Conservation (phyloP, 2,888 invertebrate species). For the Erebia aethiops region DNA sequence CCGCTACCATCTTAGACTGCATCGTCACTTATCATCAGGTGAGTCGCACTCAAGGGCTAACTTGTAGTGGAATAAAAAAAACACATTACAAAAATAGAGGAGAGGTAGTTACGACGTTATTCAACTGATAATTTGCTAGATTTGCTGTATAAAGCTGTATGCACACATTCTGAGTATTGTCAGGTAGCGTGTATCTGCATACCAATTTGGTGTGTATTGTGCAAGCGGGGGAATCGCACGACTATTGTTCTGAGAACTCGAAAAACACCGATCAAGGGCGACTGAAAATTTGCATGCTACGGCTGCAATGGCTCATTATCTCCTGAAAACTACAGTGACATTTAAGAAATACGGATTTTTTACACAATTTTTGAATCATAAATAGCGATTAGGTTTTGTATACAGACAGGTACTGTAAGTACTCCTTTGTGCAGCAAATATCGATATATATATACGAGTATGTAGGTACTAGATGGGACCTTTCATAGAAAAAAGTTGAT, state of each 20-base stretch:
- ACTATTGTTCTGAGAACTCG: constrained; percentile 55
- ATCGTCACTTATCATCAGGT: too few relatives aligned
- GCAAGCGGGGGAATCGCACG: constrained; percentile 54
- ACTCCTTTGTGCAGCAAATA: too few relatives aligned
- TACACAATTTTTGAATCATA: background rate
- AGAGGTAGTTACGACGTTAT: background rate
- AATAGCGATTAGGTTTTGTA: background rate
- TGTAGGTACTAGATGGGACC: too few relatives aligned
- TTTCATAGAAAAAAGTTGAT: too few relatives aligned
- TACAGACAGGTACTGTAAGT: too few relatives aligned
- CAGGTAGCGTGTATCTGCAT: constrained; percentile 52
- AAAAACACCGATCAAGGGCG: constrained; percentile 9
- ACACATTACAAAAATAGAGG: too few relatives aligned
- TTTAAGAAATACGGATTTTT: background rate
- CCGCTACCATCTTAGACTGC: too few relatives aligned
- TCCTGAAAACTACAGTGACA: background rate
- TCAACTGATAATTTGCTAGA: background rate
- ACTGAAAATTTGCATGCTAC: background rate
- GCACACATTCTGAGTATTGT: constrained; percentile 34
- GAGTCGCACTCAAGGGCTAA: too few relatives aligned
- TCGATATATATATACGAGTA: too few relatives aligned
- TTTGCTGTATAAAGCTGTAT: constrained; percentile 33
- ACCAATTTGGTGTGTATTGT: constrained; percentile 67
- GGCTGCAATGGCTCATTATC: constrained; percentile 1
- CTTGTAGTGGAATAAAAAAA: too few relatives aligned